Conservation (phyloP, 2,888 invertebrate species). For the Drymonia ruficornis region DNA sequence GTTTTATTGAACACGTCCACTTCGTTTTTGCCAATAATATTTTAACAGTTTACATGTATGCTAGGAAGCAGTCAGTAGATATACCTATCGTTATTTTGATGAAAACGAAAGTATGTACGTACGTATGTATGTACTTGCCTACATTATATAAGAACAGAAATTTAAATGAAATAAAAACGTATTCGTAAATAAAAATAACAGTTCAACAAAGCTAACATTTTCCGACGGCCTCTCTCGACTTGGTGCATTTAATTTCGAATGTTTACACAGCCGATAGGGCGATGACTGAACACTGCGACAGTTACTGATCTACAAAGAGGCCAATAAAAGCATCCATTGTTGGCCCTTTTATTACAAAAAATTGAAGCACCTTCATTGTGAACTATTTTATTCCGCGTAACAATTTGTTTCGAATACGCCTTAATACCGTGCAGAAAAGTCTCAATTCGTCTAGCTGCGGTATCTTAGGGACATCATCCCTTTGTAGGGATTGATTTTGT, state of each 20-base stretch:
- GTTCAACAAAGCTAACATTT: conserved; percentile 3
- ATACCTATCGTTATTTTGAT: no score
- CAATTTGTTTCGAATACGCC: conserved; percentile 18
- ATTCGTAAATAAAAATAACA: background rate
- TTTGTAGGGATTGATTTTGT: conserved; percentile 51
- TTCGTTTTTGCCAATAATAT: no score
- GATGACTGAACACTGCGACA: conserved; percentile 72
- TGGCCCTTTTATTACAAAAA: conserved; percentile 62
- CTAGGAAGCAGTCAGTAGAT: no score
- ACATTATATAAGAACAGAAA: no score
- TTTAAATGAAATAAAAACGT: no score
- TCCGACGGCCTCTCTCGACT: conserved; percentile 22
- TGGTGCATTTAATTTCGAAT: conserved; percentile 49
- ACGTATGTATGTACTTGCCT: no score
- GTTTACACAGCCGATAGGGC: conserved; percentile 73
- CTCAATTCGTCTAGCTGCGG: conserved; percentile 21
- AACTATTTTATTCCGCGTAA: conserved; percentile 22
- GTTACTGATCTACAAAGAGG: conserved; percentile 75
- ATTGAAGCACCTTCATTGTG: conserved; percentile 49
- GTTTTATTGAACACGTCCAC: no score
- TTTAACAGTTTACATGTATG: no score
- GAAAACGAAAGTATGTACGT: no score
- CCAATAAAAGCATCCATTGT: conserved; percentile 76
- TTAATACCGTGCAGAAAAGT: conserved; percentile 31
- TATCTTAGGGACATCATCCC: conserved; percentile 37